Evolutionary conservation across 53 echinoderm and acorn worm species (phyloP), one percentile per base, ranked within the genome.

Genomic region (Hippasteria phrygiana): DNA sequence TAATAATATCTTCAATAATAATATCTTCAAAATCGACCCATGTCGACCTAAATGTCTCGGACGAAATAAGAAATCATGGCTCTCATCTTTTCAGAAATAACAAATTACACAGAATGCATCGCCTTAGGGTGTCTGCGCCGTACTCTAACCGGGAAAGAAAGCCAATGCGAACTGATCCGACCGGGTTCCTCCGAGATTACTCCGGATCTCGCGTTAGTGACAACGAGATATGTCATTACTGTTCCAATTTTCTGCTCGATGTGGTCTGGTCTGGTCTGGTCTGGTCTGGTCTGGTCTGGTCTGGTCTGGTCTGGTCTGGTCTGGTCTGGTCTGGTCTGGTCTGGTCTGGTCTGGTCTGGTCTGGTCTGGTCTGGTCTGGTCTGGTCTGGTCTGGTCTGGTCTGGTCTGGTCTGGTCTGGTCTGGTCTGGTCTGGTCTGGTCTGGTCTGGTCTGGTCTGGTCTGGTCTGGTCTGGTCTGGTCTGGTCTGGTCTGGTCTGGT

Each of bases 241-340:
- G 75, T 75, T 75, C 47, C 75, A 75, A 75, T 75, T 75, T 75
- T 75, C 75, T 50, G 75, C 75, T 75, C 75, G 47, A 75, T 75
- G 50, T 40, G 24, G 43, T 41, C 43, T 41, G 1, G 43, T 13
- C 35, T n/a, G n/a, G 3, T 73, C n/a, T n/a, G n/a, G 41, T 41
- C 41, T 73, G 42, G n/a, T n/a, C n/a, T n/a, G n/a, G n/a, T n/a
- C n/a, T n/a, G 48, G 13, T 48, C 48, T 9, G 48, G 8, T 9
- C 7, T 48, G 48, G 8, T 9, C 13, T 13, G 13, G 48, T 48
- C 8, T 48, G 7, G 7, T 7, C 13, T 13, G 48, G 7, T 13
- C 7, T 48, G 48, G 48, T 13, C 13, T 48, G 7, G 48, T 9
- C 48, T 48, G 48, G 7, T 48, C n/a, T n/a, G n/a, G n/a, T n/a